phyloP scores from a whole-genome alignment of 2,797 vertebrate genomes.

The Myotis vivesi region DNA sequence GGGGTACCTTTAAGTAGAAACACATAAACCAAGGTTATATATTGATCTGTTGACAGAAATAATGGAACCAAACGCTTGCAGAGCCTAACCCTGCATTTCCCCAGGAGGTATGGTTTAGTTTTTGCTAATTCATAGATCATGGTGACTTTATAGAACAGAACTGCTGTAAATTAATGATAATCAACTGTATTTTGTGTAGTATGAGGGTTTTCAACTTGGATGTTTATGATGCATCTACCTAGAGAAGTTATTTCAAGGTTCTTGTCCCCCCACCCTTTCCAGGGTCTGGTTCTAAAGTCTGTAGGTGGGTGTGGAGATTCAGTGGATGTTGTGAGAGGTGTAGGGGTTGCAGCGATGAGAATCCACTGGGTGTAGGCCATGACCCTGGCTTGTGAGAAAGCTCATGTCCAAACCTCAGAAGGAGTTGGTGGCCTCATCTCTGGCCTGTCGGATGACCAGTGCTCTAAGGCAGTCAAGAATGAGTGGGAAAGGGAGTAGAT shows the following conservation, averaged over 20 bases:
- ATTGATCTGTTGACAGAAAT: neutral
- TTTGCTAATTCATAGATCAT: neutral
- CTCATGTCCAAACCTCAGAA: neutral
- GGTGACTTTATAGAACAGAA: neutral
- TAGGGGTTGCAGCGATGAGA: neutral
- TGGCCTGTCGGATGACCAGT: neutral
- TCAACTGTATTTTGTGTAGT: neutral
- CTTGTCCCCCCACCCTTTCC: neutral
- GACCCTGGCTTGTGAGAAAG: neutral
- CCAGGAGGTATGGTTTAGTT: neutral
- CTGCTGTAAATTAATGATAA: neutral
- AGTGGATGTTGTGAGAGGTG: neutral
- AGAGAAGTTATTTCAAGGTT: neutral
- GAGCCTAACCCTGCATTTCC: neutral
- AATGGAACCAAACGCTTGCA: neutral
- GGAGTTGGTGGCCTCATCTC: neutral
- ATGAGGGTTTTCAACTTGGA: neutral
- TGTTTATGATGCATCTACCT: neutral
- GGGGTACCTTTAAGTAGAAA: conserved; percentile 12
- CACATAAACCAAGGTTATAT: neutral
- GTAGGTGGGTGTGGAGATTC: neutral
- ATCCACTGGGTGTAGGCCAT: neutral
- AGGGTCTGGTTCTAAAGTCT: neutral
- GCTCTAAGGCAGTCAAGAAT: neutral
- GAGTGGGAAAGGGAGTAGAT: neutral